Base-by-base conservation (phyloP, 1,140 invertebrate species). In the Goniozus legneri region DNA sequence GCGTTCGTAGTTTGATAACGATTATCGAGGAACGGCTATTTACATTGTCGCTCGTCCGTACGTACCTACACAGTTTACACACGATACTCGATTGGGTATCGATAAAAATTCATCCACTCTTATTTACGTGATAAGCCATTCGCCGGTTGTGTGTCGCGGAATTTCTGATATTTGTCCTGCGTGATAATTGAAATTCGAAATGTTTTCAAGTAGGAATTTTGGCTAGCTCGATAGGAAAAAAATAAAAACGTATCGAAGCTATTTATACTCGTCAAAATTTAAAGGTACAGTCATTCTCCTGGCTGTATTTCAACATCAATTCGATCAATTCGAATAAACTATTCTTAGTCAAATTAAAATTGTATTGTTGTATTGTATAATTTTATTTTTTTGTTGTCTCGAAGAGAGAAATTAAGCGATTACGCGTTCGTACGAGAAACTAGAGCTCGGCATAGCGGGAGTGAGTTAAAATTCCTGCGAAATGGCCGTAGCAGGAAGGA, bases 21-120 rank as follows among this genome's bases (percentile, higher is more conserved):
- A 48, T 19, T 41, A 55, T 22, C 53, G 35, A 33, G 7, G 15
- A 19, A 38, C n/a, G 47, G 49, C 45, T 51, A 51, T 51, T 51
- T 46, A 47, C 47, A 21, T 44, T 42, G 40, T 27, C 40, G 34
- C 47, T 54, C n/a, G n/a, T n/a, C n/a, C n/a, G n/a, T n/a, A n/a
- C n/a, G n/a, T n/a, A n/a, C n/a, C n/a, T n/a, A n/a, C n/a, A n/a
- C n/a, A n/a, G n/a, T n/a, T n/a, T n/a, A n/a, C n/a, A n/a, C n/a
- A n/a, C n/a, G n/a, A n/a, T n/a, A n/a, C n/a, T 27, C 4, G 24
- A 6, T 10, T 27, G 4, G 10, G 10, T 27, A 27, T 10, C 10
- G 24, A 10, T 27, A 4, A 27, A 4, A 27, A 10, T 27, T 27
- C 10, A 6, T 27, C 4, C 24, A 4, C 10, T 27, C 10, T 6